Evolutionary conservation across 2,888 invertebrate genomes (phyloP), one percentile per base, ranked within the genome.

Genomic region (Toxonevra muliebris): DNA sequence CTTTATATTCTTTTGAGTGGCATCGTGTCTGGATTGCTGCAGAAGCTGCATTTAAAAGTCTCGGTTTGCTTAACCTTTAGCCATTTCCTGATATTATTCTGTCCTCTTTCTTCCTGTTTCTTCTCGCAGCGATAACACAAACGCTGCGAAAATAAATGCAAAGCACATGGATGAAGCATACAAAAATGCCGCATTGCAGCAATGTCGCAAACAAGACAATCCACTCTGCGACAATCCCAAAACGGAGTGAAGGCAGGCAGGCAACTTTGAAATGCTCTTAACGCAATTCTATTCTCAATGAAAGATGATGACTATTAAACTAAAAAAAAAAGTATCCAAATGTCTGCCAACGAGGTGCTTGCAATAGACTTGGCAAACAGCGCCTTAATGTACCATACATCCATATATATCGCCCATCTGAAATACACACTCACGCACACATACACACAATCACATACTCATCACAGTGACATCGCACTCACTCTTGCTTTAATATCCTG

Each of bases 131-230:
- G 50, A 48, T 15, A 48, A 4, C 13, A 48, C 50, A 66, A 71
- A 61, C 66, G 66, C 61, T 30, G 30, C 30, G 3, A 30, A 30
- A 7, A 30, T 30, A 7, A 30, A 30, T 30, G 30, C 30, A 30
- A 30, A 30, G 30, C 30, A 30, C 30, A 30, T 30, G 30, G 3
- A 30, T 30, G 30, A n/a, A 30, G 30, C 30, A 30, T 30, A 30
- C 66, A 69, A 68, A 75, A 77, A 73, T 78, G 77, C 75, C 77
- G 77, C 77, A 78, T 75, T 78, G 77, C 77, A 78, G 72, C 70
- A 73, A 70, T 72, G 70, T 67, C 62, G 63, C 71, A 68, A 65
- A 62, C 70, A 66, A 62, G 71, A 71, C 70, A 68, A 67, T 53
- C 69, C 59, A 30, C 30, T 30, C 30, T 30, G 30, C 30, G 30